phyloP scores from a whole-genome alignment of 1,140 invertebrate species.

The Dysdera silvatica region DNA sequence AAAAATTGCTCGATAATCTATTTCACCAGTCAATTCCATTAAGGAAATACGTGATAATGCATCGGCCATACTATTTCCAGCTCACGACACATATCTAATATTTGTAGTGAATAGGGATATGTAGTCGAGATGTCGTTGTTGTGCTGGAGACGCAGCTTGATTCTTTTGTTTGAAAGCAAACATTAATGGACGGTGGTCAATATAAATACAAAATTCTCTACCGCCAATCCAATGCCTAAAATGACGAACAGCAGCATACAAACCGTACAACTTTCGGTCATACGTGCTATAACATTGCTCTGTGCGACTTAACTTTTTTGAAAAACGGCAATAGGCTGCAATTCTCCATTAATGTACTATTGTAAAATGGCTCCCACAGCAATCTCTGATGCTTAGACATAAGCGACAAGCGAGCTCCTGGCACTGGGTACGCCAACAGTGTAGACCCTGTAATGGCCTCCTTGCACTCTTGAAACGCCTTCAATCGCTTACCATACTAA shows the following conservation, averaged over 20 bases:
- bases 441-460: background rate
- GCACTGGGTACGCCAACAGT: background rate
- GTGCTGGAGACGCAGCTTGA: background rate
- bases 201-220: background rate
- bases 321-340: background rate
- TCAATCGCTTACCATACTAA: too few species aligned
- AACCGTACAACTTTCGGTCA: background rate
- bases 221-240: background rate
- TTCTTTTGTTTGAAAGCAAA: conserved; percentile 1
- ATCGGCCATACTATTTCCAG: conserved; percentile 35
- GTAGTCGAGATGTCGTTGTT: conserved; percentile 38
- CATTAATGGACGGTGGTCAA: conserved; percentile 7
- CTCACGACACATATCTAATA: conserved; percentile 40
- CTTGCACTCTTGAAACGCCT: background rate
- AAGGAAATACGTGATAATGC: conserved; percentile 7
- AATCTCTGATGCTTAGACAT: background rate
- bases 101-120: conserved; percentile 42
- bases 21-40: background rate
- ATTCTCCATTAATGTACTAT: background rate
- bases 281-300: background rate
- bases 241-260: background rate
- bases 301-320: background rate
- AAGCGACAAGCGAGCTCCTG: background rate
- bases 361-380: background rate
- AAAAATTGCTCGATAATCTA: background rate